phyloP scores from a whole-genome alignment of 2,888 invertebrate species.

The Hyposoter dolosus region DNA sequence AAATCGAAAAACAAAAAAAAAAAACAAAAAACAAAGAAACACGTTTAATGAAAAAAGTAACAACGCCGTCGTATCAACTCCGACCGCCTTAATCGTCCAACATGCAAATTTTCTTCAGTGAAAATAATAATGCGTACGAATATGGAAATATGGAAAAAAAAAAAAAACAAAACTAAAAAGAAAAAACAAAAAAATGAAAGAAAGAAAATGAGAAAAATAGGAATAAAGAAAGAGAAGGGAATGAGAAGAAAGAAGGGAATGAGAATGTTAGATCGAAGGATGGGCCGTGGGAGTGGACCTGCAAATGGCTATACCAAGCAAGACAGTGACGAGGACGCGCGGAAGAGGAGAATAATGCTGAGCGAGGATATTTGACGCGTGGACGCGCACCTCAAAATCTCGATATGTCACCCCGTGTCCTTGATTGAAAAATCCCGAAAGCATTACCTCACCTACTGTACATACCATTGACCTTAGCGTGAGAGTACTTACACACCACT shows the following conservation, averaged over 20 bases:
- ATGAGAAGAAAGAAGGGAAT: slow-evolving; percentile 90
- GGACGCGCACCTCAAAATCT: slow-evolving; percentile 83
- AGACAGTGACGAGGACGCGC: slow-evolving; percentile 88
- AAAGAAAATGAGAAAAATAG: slow-evolving; percentile 93
- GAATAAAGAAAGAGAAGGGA: slow-evolving; percentile 82
- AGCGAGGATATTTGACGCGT: slow-evolving; percentile 86
- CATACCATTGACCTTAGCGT: slow-evolving; percentile 85
- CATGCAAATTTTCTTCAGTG: slow-evolving; percentile 63
- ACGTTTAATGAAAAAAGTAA: neutral
- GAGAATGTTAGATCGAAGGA: slow-evolving; percentile 79
- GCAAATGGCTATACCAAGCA: slow-evolving; percentile 86
- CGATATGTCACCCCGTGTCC: slow-evolving; percentile 84
- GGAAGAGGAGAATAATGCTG: slow-evolving; percentile 88
- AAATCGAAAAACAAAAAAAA: neutral
- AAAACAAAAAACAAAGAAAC: neutral
- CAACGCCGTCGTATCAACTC: slow-evolving; percentile 66
- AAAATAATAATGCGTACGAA: slow-evolving; percentile 94
- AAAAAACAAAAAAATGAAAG: slow-evolving; percentile 89
- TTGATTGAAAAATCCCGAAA: slow-evolving; percentile 76
- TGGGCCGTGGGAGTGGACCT: slow-evolving; percentile 83
- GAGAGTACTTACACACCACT: slow-evolving; percentile 84
- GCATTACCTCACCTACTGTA: slow-evolving; percentile 84
- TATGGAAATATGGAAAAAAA: slow-evolving; percentile 85
- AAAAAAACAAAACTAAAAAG: slow-evolving; percentile 87
- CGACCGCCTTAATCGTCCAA: slow-evolving; percentile 84